Evolutionary conservation across 2,113 vertebrate species (phyloP), one percentile per base, ranked within the genome.

Genomic region (Amazona vittata): DNA sequence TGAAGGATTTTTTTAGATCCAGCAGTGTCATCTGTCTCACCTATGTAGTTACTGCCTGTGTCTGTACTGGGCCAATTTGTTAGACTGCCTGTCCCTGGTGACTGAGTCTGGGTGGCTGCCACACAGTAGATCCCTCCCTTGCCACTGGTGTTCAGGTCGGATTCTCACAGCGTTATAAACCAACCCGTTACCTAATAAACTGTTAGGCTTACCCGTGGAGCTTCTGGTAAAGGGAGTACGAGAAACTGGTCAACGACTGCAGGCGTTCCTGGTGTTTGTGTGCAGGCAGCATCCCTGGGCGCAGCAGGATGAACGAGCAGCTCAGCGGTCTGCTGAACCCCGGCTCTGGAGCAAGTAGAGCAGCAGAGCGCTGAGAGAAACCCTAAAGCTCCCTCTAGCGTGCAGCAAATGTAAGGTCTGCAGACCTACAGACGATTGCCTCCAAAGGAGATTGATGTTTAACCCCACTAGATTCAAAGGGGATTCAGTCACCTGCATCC

Each of bases 381-480:
- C 12, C 44, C 37, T 63, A 41, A 60, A 46, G 49, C 17, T 70
- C 43, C 62, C 29, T 46, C 43, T 13, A 41, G 70, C 15, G 33
- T 71, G 44, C 29, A 67, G 57, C 76, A 82, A 46, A 9, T 4
- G 4, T 35, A 7, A 57, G 10, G 18, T 37, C 43, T 76, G 33
- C 11, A 39, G 44, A 20, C 0, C 2, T 6, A 5, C 49, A n/a
- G 33, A 9, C 12, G 24, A 11, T 26, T 15, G 22, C 41, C 35
- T 57, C 41, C 37, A 29, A 43, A 31, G 9, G 39, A 86, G 15
- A 6, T 6, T 16, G 15, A 12, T 64, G 22, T 33, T 43, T 68
- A 49, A 82, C 22, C 31, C 31, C 5, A 9, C 7, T 16, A 19
- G 28, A 9, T 57, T 64, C 55, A 57, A 82, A 76, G 35, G 21